Base-by-base conservation (phyloP, 2,113 vertebrate species). In the Murina feae region DNA sequence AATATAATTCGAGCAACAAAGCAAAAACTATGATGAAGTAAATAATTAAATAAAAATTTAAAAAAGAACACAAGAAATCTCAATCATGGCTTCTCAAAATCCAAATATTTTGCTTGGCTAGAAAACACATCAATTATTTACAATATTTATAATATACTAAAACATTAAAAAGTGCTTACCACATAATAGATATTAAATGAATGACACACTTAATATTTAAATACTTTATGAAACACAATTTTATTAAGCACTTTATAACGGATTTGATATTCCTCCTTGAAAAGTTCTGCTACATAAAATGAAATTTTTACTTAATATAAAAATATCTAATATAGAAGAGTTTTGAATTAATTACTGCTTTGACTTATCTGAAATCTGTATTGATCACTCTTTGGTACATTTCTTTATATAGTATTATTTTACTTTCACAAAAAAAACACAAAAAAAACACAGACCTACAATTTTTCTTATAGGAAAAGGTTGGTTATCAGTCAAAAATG, bases 101-200 rank as follows among this genome's bases (percentile, higher is more conserved):
- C 76, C 89, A 97, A 92, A 86, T 58, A 97, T 17, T 82, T 94
- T 96, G 63, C 82, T 96, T 0, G 75, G 20, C 86, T 95, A 86
- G 47, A 90, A 97, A 95, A 96, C 66, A 95, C 16, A 78, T 92
- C 63, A 96, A 93, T 96, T 95, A 96, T 35, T 72, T n/a, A 37
- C 84, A 93, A 96, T 25, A 91, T 83, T 76, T 63, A 69, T 44
- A 76, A 88, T 93, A 96, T 79, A 32, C 49, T 32, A 94, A 95
- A 89, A 93, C 95, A 78, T 55, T 55, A 53, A 78, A 11, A 92
- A 94, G 0, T 81, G 65, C 86, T 95, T 47, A 0, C 1, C 35
- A 81, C 28, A 82, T 79, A 97, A 89, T 93, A 97, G 65, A 92
- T 94, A 78, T 88, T 95, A 72, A 96, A 82, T 95, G 93, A 97